Evolutionary conservation across 2,888 invertebrate genomes (phyloP).

Genomic region (Capitulum mitella): DNA sequence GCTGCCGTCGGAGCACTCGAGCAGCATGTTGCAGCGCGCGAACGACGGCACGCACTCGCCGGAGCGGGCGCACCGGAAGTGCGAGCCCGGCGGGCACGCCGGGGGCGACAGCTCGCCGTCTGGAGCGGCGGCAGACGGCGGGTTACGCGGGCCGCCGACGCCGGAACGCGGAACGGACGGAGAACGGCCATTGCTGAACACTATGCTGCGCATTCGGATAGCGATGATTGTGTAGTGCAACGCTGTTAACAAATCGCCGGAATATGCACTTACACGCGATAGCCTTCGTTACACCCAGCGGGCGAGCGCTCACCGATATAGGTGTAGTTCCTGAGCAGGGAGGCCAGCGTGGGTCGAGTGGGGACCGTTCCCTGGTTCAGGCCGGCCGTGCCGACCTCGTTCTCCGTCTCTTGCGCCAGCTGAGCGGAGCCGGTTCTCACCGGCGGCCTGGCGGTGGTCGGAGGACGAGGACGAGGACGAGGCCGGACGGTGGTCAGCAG

Average conservation of each 20-base stretch:
- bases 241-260: no score
- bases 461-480: no score
- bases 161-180: no score
- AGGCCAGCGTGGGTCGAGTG: background rate
- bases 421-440: background rate
- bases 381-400: background rate
- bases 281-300: no score
- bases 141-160: no score
- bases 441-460: no score
- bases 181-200: no score
- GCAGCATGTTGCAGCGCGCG: conserved; percentile 61
- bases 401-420: background rate
- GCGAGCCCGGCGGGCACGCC: background rate
- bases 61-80: background rate
- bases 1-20: conserved; percentile 61
- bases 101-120: background rate
- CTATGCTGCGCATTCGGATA: no score
- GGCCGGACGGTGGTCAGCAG: no score
- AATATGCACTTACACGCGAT: no score
- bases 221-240: no score
- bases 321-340: conserved; percentile 13
- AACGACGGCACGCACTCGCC: conserved; percentile 55
- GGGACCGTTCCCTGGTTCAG: background rate
- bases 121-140: background rate
- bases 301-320: background rate